Evolutionary conservation across 2,888 invertebrate genomes (phyloP).

Genomic region (Incurvaria masculella): DNA sequence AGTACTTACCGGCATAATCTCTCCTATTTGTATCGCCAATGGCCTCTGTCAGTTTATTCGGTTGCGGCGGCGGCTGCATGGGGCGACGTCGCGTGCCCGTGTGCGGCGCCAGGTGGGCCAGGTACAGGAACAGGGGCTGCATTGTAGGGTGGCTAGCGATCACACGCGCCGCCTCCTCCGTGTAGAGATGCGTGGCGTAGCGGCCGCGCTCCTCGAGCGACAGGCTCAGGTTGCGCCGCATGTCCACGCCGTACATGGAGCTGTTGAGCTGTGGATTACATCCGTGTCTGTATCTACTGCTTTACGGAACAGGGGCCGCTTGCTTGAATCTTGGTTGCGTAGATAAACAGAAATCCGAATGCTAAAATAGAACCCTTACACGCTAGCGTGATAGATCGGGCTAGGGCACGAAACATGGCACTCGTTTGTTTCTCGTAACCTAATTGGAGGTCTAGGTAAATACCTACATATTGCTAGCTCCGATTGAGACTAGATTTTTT

Average conservation of each 20-base stretch:
- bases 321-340: too few relatives aligned
- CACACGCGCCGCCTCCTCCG: slow-evolving; percentile 60
- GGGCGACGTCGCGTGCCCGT: slow-evolving; percentile 60
- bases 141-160: slow-evolving; percentile 51
- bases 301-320: too few relatives aligned
- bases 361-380: too few relatives aligned
- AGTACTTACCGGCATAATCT: slow-evolving; percentile 62
- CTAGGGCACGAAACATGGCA: too few relatives aligned
- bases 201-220: slow-evolving; percentile 53
- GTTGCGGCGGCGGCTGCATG: slow-evolving; percentile 70
- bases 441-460: too few relatives aligned
- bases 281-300: too few relatives aligned
- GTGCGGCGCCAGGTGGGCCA: slow-evolving; percentile 68
- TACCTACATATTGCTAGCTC: too few relatives aligned
- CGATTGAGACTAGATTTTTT: too few relatives aligned
- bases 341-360: too few relatives aligned
- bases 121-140: slow-evolving; percentile 64
- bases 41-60: slow-evolving; percentile 63
- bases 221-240: slow-evolving; percentile 55
- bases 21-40: slow-evolving; percentile 64
- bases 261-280: slow-evolving; percentile 26
- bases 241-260: slow-evolving; percentile 54
- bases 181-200: slow-evolving; percentile 66
- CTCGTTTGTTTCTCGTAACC: too few relatives aligned
- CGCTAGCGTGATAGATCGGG: too few relatives aligned